Evolutionary conservation across 2,113 vertebrate species (phyloP).

Genomic region (Nanger granti): DNA sequence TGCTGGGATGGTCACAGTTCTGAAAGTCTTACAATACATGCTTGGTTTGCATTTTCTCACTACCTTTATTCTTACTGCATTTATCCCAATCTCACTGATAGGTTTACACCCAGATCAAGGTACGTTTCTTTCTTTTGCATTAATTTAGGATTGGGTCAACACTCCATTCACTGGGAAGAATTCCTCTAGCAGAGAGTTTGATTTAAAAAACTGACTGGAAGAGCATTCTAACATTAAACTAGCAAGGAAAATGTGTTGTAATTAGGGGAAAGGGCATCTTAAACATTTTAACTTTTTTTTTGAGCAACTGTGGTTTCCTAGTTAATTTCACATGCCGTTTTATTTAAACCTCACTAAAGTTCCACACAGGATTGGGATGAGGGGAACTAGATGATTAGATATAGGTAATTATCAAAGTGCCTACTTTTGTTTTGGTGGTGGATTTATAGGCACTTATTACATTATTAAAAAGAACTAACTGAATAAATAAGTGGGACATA

Average conservation of each 20-base stretch:
- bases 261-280: not conserved
- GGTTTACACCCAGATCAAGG: not conserved
- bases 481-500: not conserved
- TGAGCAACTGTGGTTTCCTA: not conserved
- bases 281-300: not conserved
- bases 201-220: not conserved
- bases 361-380: not conserved
- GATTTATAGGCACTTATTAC: not conserved
- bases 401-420: not conserved
- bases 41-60: not conserved
- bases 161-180: not conserved
- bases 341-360: conserved; percentile 12
- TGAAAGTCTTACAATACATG: not conserved
- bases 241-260: not conserved
- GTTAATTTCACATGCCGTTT: not conserved
- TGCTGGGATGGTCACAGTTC: not conserved
- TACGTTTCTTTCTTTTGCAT: not conserved
- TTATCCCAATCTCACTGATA: not conserved
- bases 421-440: not conserved
- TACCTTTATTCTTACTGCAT: not conserved
- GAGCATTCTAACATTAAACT: not conserved
- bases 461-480: conserved; percentile 11
- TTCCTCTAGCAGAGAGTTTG: not conserved
- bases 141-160: not conserved
- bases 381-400: not conserved